Base-by-base conservation (phyloP, 1,140 invertebrate species). In the Drosophila bipectinata region DNA sequence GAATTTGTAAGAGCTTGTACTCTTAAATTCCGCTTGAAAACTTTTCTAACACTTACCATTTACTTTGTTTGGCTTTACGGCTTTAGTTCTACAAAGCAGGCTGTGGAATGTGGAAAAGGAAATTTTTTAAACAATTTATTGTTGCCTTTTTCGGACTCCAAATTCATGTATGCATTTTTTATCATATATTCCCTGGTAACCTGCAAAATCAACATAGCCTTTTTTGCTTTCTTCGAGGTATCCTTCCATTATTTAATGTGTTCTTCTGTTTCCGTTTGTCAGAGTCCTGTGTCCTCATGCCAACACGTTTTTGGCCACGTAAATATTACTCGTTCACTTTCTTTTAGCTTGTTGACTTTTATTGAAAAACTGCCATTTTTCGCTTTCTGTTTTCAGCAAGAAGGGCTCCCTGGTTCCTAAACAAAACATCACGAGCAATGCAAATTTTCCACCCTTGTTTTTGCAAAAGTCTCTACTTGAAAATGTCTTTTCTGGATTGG, bases 331-430 rank as follows among this genome's bases (percentile, higher is more conserved):
- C 4, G 39, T 44, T 44, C 56, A 63, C 73, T 60, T 68, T 47
- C 49, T 67, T 72, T 51, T 44, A 54, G 24, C 41, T 69, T 87
- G 78, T 87, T 85, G 81, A 74, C 69, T 74, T 76, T 87, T 83
- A 79, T 83, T 83, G 72, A 28, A 79, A 76, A 79, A 63, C 53
- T 72, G 61, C 39, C 69, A 79, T 79, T 81, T 72, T 72, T 71
- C 18, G 53, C 56, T 53, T 51, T 52, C 15, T 18, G 48, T 28
- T 61, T 45, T 37, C 18, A 39, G 21, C 30, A 48, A n/a, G 14
- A 57, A 41, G 41, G 24, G 14, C 72, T 64, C n/a, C 34, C 32
- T 41, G 12, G 39, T 59, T 44, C 24, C 26, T 32, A 6, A 7
- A 14, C 8, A 21, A 75, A 47, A 18, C 41, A 4, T 18, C 24